Base-by-base conservation (phyloP, 2,888 invertebrate genomes). In the Aporophyla nigra region DNA sequence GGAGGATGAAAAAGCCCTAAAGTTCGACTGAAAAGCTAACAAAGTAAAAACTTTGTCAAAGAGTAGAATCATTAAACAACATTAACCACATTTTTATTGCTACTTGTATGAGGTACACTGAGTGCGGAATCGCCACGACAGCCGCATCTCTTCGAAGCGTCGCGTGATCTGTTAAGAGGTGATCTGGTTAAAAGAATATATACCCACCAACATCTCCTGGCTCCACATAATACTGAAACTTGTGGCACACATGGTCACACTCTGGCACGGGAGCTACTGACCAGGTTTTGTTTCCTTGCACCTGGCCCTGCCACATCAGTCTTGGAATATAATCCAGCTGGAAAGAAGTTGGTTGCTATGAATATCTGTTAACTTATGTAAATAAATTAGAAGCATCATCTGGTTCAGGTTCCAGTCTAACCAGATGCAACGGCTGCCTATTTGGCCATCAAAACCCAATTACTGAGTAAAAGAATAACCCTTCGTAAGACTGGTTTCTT, bases 231-330 rank as follows among this genome's bases (percentile, higher is more conserved):
- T 98, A 98, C 80, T 98, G 97, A 88, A 99, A 97, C 62, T 97
- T 96, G 78, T 97, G 95, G 92, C 99, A 99, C 74, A 98, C 92
- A 90, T 97, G 93, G 93, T 99, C 98, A 95, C 99, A 99, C 95
- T 99, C 99, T 0, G 99, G 98, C 1, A 98, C 98, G 0, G 99
- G 99, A 21, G 98, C 97, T 54, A 99, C 94, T 33, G 97, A 96
- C 99, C 99, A 99, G 19, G 97, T 98, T 95, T 99, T 99, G 88
- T 97, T 98, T 1, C 99, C 99, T 87, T 97, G 97, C 24, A 99
- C 97, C 95, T 99, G 99, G 5, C 99, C 99, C 95, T 99, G 99
- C 99, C 99, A 99, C 97, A 99, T 99, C 51, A 99, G 97, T 80
- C 99, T 97, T 86, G 98, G 98, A 86, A 99, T 99, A 92, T 98